Conservation (phyloP, 2,888 invertebrate species). For the Drosophila testacea region DNA sequence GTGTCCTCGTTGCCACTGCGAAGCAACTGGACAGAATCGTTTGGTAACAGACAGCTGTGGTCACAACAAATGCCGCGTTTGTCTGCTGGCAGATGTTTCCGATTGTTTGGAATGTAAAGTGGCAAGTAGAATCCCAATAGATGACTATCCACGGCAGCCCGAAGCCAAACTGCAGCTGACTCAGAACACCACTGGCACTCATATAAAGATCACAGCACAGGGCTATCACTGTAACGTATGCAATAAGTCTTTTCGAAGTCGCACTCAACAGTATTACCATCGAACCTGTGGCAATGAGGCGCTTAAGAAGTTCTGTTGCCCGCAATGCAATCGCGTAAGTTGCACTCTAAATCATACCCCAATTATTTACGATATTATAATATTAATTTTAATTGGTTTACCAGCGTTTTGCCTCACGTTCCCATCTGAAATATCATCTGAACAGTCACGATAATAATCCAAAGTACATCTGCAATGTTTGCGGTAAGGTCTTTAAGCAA, state of each 20-base stretch:
- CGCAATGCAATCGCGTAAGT: conserved; percentile 81
- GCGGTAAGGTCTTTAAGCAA: conserved; percentile 89
- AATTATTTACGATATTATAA: not conserved
- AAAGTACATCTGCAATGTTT: conserved; percentile 81
- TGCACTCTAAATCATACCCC: not conserved
- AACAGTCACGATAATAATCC: conserved; percentile 75
- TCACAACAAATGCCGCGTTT: conserved; percentile 90
- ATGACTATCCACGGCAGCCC: not conserved
- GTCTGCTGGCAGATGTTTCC: conserved; percentile 89
- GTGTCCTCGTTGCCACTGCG: conserved; percentile 62
- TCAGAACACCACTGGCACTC: conserved; percentile 51
- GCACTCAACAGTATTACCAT: conserved; percentile 89
- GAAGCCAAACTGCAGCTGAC: conserved; percentile 47
- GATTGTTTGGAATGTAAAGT: conserved; percentile 86
- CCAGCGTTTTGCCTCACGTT: conserved; percentile 89
- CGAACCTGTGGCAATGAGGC: conserved; percentile 87
- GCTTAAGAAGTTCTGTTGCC: conserved; percentile 86
- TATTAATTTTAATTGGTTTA: conserved; percentile 49
- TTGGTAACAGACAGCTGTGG: conserved; percentile 91
- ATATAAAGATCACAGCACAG: conserved; percentile 48
- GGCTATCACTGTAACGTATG: conserved; percentile 88
- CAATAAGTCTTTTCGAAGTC: conserved; percentile 89
- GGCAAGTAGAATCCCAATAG: not conserved
- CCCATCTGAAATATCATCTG: conserved; percentile 91
- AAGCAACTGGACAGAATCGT: conserved; percentile 87